phyloP scores from a whole-genome alignment of 2,797 vertebrate species.

The Eidolon dupreanum region DNA sequence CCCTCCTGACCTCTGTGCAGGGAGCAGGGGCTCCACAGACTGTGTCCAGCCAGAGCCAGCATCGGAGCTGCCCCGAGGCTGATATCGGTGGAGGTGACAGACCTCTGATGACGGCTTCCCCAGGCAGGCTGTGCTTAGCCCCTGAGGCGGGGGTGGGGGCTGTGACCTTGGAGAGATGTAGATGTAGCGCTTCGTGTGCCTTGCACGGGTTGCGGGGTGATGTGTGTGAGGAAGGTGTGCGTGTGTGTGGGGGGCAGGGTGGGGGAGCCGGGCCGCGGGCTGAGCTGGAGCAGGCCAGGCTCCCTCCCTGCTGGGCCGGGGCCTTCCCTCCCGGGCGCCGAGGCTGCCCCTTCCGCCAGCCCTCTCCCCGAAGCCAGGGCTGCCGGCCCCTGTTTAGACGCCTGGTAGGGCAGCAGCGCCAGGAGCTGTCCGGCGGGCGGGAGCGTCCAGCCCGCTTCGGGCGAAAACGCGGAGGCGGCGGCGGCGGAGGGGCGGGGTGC shows the following conservation, averaged over 20 bases:
- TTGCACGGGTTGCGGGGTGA: not conserved
- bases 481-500: not conserved
- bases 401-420: not conserved
- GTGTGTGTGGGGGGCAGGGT: too few relatives aligned
- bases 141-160: not conserved
- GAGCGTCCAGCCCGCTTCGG: slow-evolving; percentile 59
- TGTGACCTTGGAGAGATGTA: rapidly evolving
- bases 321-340: not conserved
- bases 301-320: not conserved
- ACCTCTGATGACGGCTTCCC: not conserved
- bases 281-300: not conserved
- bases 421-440: not conserved
- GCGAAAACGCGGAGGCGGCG: slow-evolving; percentile 16
- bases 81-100: not conserved
- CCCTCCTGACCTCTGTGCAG: not conserved
- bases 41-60: not conserved
- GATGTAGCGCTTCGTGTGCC: not conserved
- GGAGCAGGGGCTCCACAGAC: not conserved
- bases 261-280: not conserved
- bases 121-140: rapidly evolving
- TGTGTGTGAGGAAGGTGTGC: not conserved
- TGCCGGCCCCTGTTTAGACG: not conserved
- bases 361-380: not conserved
- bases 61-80: not conserved
- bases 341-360: not conserved